Conservation (phyloP, 2,113 vertebrate genomes). For the Helogale parvula region DNA sequence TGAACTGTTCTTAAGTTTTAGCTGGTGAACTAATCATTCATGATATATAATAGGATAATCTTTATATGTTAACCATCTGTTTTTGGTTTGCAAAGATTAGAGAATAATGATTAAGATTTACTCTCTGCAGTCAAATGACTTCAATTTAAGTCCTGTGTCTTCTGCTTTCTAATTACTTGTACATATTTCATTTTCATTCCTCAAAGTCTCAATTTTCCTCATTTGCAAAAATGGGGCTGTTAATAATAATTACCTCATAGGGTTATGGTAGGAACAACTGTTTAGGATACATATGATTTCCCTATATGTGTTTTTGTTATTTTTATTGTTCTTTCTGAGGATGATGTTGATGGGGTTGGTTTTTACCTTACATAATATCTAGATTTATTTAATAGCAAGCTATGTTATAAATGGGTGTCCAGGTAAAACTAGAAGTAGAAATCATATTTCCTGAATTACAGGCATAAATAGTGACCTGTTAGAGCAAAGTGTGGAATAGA, state of each 20-base stretch:
- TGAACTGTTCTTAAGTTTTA: background rate
- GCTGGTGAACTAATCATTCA: background rate
- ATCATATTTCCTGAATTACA: background rate
- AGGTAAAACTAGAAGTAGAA: background rate
- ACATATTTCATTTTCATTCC: background rate
- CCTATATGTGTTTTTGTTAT: background rate
- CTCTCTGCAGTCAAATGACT: too few relatives aligned
- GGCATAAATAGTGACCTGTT: background rate
- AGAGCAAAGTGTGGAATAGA: background rate
- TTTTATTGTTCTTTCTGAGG: background rate
- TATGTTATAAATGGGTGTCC: background rate
- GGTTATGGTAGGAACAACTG: background rate
- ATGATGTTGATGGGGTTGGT: background rate
- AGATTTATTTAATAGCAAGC: background rate
- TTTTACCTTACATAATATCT: background rate
- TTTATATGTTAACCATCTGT: background rate
- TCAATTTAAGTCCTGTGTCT: background rate
- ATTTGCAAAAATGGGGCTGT: background rate
- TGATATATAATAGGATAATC: background rate
- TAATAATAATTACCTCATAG: background rate
- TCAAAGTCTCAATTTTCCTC: background rate
- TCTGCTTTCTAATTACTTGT: background rate
- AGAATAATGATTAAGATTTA: background rate
- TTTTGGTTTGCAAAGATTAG: background rate
- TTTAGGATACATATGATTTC: background rate